Percentiles rank a stretch among this genome's conserved stretches.
These are phyloP conservation scores for Apis laboriosa DNA, from an alignment of 1,140 invertebrate genomes.

Conservation along the genomic window DNA sequence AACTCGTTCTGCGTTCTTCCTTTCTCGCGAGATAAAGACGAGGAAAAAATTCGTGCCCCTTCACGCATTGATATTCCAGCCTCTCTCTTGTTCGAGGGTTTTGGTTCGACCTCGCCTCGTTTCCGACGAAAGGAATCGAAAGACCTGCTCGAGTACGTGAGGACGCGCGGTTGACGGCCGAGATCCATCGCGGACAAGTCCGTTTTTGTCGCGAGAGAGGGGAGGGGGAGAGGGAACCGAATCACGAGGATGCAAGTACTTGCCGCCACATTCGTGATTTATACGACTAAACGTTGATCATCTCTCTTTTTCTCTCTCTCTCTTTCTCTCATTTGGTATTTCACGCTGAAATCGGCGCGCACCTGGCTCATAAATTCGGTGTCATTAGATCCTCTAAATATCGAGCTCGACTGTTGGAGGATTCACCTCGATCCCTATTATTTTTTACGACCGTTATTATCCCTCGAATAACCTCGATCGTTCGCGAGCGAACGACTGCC, in stretches of 20 bases:
- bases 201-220: not conserved
- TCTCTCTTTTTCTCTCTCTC: not conserved
- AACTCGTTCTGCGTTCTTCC: no score
- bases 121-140: not conserved
- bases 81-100: not conserved
- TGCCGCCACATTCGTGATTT: not conserved
- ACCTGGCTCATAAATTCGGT: conserved; percentile 38
- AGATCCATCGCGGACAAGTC: not conserved
- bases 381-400: conserved; percentile 40
- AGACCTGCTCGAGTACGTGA: not conserved
- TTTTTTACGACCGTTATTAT: conserved; percentile 58
- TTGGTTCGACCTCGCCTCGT: not conserved
- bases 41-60: not conserved
- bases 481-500: conserved; percentile 22
- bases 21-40: no score
- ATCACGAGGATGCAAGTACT: not conserved
- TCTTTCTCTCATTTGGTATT: not conserved
- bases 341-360: conserved; percentile 15
- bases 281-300: not conserved
- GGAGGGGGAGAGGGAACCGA: not conserved
- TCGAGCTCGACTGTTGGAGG: conserved; percentile 27
- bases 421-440: conserved; percentile 33
- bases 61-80: conserved; percentile 41
- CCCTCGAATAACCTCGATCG: conserved; percentile 33
- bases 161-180: not conserved